Evolutionary conservation across 2,797 vertebrate species (phyloP).

Genomic region (Trachops cirrhosus): DNA sequence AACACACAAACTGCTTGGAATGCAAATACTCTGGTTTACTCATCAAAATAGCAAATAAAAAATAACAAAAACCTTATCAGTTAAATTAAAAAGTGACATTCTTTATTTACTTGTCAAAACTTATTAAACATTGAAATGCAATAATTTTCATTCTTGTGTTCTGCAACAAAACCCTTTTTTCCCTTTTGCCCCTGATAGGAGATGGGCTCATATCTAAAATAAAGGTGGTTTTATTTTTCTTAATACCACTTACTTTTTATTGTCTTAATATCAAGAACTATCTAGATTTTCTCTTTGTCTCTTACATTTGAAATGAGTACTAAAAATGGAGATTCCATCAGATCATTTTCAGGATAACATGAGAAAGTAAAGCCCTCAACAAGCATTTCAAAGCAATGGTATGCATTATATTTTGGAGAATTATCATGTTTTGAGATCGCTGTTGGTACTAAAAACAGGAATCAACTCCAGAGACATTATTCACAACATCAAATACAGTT

Average conservation of each 20-base stretch:
- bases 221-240: constrained; percentile 37
- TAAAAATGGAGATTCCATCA: constrained; percentile 20
- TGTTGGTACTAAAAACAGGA: background rate
- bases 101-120: constrained; percentile 73
- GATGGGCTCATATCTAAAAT: constrained; percentile 31
- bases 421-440: background rate
- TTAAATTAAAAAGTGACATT: constrained; percentile 82
- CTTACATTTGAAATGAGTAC: background rate
- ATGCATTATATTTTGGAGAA: background rate
- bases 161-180: constrained; percentile 58
- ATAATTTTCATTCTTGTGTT: constrained; percentile 72
- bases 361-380: background rate
- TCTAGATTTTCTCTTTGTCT: constrained; percentile 26
- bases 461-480: background rate
- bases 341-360: constrained; percentile 34
- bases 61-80: constrained; percentile 74
- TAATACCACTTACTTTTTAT: constrained; percentile 62
- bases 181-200: constrained; percentile 13
- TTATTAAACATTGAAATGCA: constrained; percentile 74
- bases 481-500: constrained; percentile 3
- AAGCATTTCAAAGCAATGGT: constrained; percentile 15
- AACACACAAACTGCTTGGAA: constrained; percentile 63
- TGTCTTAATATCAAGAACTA: constrained; percentile 10
- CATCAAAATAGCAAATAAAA: constrained; percentile 77
- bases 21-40: constrained; percentile 81